A percentile compares a stretch with the other conserved stretches of the same genome.
Conservation (phyloP, 2,113 vertebrate genomes). For the Antechinus flavipes region DNA sequence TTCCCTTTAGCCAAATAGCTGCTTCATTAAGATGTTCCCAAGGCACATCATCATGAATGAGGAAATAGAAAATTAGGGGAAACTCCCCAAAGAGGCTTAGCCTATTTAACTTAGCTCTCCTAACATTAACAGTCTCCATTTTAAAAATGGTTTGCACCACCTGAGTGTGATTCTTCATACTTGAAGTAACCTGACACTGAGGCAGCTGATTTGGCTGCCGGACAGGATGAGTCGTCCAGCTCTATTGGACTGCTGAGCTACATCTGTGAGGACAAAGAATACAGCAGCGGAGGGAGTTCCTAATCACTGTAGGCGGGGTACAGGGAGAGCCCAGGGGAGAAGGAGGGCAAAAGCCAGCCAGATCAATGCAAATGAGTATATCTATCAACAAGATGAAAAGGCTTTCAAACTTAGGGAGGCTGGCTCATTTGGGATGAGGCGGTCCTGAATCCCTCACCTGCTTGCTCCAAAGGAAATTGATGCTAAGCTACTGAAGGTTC, state of each 20-base stretch:
- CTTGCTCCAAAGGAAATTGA: neutral
- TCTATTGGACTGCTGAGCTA: conserved; percentile 65
- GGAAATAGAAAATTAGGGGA: conserved; percentile 23
- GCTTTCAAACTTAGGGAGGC: neutral
- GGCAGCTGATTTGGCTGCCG: conserved; percentile 80
- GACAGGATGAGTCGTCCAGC: conserved; percentile 80
- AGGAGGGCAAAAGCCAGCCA: neutral
- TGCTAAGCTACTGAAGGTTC: conserved; percentile 51
- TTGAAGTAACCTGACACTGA: conserved; percentile 75
- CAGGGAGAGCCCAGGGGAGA: neutral
- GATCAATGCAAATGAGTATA: conserved; percentile 54
- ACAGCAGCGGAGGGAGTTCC: conserved; percentile 57
- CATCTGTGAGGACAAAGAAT: conserved; percentile 78
- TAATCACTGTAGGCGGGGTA: conserved; percentile 21
- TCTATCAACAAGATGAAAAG: conserved; percentile 62
- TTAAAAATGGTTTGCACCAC: conserved; percentile 77
- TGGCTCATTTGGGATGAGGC: neutral
- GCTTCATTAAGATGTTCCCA: conserved; percentile 8
- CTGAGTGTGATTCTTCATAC: conserved; percentile 84
- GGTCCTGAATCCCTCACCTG: neutral
- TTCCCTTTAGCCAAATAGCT: conserved; percentile 31
- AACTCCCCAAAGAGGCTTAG: neutral
- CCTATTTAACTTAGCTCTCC: conserved; percentile 54
- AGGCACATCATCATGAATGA: conserved; percentile 18
- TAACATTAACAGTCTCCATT: conserved; percentile 30